Evolutionary conservation across 53 echinoderm and acorn worm species (phyloP), one percentile per base, ranked within the genome.

Genomic region (Patiria pectinifera): DNA sequence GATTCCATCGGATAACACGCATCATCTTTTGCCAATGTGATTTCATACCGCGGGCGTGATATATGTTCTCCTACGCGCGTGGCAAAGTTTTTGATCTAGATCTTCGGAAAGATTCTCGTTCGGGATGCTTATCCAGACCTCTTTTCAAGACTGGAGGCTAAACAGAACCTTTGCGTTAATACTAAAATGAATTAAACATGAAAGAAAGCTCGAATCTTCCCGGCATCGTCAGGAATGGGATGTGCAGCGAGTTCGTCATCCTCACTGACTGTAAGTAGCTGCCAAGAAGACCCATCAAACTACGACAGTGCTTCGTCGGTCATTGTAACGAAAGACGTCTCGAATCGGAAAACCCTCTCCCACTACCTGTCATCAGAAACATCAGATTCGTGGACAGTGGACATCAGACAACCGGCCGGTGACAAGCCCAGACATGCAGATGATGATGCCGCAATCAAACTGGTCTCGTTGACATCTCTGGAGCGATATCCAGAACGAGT

Each of bases 181-280:
- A 24, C 24, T 23, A 6, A 2, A 22, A 18, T 3, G 74, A 74
- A 23, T 18, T 74, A 24, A 74, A 4, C 79, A 78, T 78, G 46
- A 78, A 78, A 45, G 14, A 45, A 78, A 78, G 24, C 46, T 46
- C 15, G 44, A 11, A 24, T 12, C 45, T 45, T 7, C 13, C 46
- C 15, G 46, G 79, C 10, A 11, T 45, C 10, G 2, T 45, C 49
- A 82, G 82, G 5, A 23, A 82, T 82, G 82, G 82, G 82, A 82
- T 82, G 82, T 23, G 45, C 82, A 22, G 82, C 59, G 53, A 82
- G 82, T 82, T 82, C 82, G 59, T 58, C 2, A 59, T 53, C 82
- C 18, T 59, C 49, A 21, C 53, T 82, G 45, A 44, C 26, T 45
- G 46, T 45, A 16, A 45, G 48, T 25, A 44, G 16, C 46, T 35